These are phyloP conservation scores for Notospermus geniculatus DNA, from an alignment of 1,140 invertebrate species.

Conservation along the genomic window DNA sequence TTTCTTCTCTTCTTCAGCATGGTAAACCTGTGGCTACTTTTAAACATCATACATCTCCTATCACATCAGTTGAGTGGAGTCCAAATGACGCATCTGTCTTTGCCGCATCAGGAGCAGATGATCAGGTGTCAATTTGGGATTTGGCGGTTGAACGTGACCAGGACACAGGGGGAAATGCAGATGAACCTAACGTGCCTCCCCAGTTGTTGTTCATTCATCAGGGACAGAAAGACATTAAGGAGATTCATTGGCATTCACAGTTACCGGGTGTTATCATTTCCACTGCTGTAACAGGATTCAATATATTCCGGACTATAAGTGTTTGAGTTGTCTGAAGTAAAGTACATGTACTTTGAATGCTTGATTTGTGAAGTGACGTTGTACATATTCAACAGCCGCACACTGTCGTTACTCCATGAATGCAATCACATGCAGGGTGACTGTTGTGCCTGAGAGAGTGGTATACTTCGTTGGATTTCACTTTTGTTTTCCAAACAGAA, in stretches of 20 bases:
- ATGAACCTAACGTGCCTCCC: conserved; percentile 75
- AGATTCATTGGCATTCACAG: conserved; percentile 98
- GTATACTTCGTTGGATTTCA: too few relatives aligned
- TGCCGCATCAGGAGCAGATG: conserved; percentile 88
- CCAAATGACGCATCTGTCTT: conserved; percentile 88
- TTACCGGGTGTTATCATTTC: conserved; percentile 89
- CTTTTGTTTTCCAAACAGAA: too few relatives aligned
- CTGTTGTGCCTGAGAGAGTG: too few relatives aligned
- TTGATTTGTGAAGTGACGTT: too few relatives aligned
- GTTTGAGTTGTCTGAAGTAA: conserved; percentile 63
- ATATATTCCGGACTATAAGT: conserved; percentile 98
- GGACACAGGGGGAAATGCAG: conserved; percentile 50
- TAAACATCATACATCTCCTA: conserved; percentile 86
- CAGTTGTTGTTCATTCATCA: conserved; percentile 98
- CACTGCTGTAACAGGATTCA: conserved; percentile 91
- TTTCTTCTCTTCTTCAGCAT: conserved; percentile 51
- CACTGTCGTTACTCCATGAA: too few relatives aligned
- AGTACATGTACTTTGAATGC: too few relatives aligned
- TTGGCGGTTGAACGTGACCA: conserved; percentile 81
- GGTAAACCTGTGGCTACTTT: conserved; percentile 81
- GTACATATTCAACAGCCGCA: too few relatives aligned
- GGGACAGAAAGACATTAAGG: conserved; percentile 97
- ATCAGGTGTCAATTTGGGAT: conserved; percentile 98
- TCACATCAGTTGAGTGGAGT: conserved; percentile 97
- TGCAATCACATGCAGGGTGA: too few relatives aligned